phyloP scores from a whole-genome alignment of 2,888 invertebrate genomes.

The Anoplius nigerrimus region DNA sequence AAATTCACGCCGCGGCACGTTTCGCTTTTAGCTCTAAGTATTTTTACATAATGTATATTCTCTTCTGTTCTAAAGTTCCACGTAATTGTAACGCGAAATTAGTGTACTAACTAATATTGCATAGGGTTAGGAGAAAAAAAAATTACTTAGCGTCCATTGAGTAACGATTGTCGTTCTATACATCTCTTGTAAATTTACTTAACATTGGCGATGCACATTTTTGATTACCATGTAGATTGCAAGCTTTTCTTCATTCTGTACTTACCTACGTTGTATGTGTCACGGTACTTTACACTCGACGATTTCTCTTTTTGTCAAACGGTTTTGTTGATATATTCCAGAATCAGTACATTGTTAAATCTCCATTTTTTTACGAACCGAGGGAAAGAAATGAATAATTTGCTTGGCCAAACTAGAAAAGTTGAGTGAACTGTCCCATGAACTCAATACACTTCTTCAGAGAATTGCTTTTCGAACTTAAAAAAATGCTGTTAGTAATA shows the following conservation, averaged over 20 bases:
- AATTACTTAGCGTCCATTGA: too few species aligned
- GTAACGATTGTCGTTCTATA: constrained; percentile 1
- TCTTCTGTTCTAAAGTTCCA: constrained; percentile 2
- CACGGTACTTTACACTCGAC: constrained; percentile 6
- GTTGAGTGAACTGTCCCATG: too few species aligned
- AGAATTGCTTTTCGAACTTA: too few species aligned
- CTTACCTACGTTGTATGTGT: constrained; percentile 12
- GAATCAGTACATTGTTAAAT: background rate
- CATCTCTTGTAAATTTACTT: background rate
- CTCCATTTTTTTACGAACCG: background rate
- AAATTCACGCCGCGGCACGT: constrained; percentile 36
- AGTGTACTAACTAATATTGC: background rate
- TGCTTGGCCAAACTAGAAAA: too few species aligned
- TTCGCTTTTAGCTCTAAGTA: constrained; percentile 22
- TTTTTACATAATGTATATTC: constrained; percentile 2
- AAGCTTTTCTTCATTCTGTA: constrained; percentile 14
- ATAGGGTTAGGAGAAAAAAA: background rate
- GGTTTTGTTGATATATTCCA: background rate
- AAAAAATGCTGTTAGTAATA: background rate
- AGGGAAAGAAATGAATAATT: background rate
- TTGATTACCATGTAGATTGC: background rate
- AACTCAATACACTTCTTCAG: too few species aligned
- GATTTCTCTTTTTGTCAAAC: background rate
- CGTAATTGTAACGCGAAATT: constrained; percentile 3
- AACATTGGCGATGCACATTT: too few species aligned